These are phyloP conservation scores for Caenorhabditis sulstoni DNA, from an alignment of 2,888 invertebrate genomes.

Conservation along the genomic window DNA sequence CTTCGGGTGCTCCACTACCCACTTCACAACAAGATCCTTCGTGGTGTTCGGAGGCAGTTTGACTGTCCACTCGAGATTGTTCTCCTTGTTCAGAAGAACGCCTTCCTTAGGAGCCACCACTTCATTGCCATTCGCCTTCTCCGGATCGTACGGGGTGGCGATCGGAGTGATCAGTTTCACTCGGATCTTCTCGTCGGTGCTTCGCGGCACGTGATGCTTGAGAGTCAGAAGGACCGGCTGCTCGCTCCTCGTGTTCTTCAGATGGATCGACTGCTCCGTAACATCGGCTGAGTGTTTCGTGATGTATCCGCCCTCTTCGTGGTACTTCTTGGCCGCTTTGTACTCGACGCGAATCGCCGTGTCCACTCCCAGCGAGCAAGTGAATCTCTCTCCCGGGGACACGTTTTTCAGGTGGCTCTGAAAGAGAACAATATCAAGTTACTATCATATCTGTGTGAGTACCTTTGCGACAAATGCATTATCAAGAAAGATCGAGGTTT, in stretches of 20 bases:
- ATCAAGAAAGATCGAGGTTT: slow-evolving; percentile 73
- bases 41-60: slow-evolving; percentile 10
- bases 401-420: slow-evolving; percentile 78
- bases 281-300: slow-evolving; percentile 59
- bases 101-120: slow-evolving; percentile 44
- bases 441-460: not conserved
- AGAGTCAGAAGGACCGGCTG: slow-evolving; percentile 67
- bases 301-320: slow-evolving; percentile 73
- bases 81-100: slow-evolving; percentile 40
- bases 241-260: slow-evolving; percentile 68
- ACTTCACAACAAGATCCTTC: slow-evolving; percentile 63
- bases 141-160: slow-evolving; percentile 22
- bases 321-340: slow-evolving; percentile 80
- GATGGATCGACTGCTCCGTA: slow-evolving; percentile 69
- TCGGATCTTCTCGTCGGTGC: slow-evolving; percentile 74
- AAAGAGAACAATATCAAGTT: slow-evolving; percentile 1
- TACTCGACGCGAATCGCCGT: slow-evolving; percentile 81
- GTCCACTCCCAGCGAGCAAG: slow-evolving; percentile 81
- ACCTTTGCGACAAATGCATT: slow-evolving; percentile 72
- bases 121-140: not conserved
- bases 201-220: slow-evolving; percentile 72
- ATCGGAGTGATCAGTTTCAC: slow-evolving; percentile 42
- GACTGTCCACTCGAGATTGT: slow-evolving; percentile 71
- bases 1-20: slow-evolving; percentile 68
- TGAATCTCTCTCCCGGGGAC: slow-evolving; percentile 80